A percentile compares a stretch with the other conserved stretches of the same genome.
Conservation (phyloP, 1,140 invertebrate species). For the Bombus affinis region DNA sequence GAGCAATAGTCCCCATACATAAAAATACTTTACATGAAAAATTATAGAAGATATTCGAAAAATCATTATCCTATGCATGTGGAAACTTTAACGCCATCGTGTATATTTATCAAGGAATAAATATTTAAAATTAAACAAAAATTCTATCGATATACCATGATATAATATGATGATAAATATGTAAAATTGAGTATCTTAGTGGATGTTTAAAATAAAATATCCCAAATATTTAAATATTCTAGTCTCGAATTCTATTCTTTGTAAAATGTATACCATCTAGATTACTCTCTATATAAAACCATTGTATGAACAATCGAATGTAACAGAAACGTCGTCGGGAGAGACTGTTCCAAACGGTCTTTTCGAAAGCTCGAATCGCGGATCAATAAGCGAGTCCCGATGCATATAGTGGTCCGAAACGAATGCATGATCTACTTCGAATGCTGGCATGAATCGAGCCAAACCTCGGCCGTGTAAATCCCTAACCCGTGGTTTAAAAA, state of each 20-base stretch:
- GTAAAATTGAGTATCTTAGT: neutral
- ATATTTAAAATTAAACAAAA: neutral
- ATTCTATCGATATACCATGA: neutral
- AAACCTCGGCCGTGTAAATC: neutral
- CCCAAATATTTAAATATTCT: too few species aligned
- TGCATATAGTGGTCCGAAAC: conserved; percentile 37
- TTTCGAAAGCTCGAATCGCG: conserved; percentile 45
- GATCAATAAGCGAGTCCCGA: conserved; percentile 53
- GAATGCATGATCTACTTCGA: conserved; percentile 39
- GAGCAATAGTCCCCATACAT: neutral
- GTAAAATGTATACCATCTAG: neutral
- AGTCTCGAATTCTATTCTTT: too few species aligned
- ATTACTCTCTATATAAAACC: neutral
- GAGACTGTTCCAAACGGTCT: conserved; percentile 23
- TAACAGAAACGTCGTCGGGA: neutral
- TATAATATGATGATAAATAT: too few species aligned
- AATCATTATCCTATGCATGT: neutral
- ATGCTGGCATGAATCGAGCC: conserved; percentile 27
- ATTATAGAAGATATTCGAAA: neutral
- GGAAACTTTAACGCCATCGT: neutral
- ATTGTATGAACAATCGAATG: neutral
- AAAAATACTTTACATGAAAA: neutral
- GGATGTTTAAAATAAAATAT: too few species aligned
- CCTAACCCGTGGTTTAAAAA: neutral
- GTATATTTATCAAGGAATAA: neutral